Base-by-base conservation (phyloP, 2,113 vertebrate genomes). In the Benitochromis conjunctus region DNA sequence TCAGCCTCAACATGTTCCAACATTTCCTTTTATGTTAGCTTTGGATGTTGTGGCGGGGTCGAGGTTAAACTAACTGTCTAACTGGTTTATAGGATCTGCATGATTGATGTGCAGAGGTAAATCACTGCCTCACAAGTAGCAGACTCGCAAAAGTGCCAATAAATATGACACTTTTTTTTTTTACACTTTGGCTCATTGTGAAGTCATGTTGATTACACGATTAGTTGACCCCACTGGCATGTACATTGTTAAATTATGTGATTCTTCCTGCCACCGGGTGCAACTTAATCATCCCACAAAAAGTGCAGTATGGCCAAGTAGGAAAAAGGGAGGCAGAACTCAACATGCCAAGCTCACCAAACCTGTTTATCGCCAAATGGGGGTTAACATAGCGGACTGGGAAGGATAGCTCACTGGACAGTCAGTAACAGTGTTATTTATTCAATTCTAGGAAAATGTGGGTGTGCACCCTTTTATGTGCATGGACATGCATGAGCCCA, bases 301-400 rank as follows among this genome's bases (percentile, higher is more conserved):
- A n/a, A n/a, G n/a, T n/a, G n/a, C n/a, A n/a, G n/a, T n/a, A n/a
- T n/a, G n/a, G n/a, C n/a, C n/a, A n/a, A n/a, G n/a, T 24, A 71
- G 66, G 3, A 26, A 71, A 46, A 46, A 71, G 21, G 36, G 66
- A 46, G 66, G 13, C 38, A 46, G 21, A 66, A 38, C 60, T 38
- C 31, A n/a, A n/a, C 1, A 9, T 69, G 38, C n/a, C n/a, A 43
- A 69, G 38, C 64, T 43, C 38, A 43, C 64, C 12, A 24, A 69
- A 4, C 2, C 38, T 46, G 66, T 13, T 46, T 26, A 46, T 71
- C 1, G 1, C 66, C 5, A 71, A 69, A 69, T 9, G 38, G 0
- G 24, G n/a, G n/a, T 0, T 24, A 69, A 16, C 14, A 69, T 24
- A 43, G n/a, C 0, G 4, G n/a, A 69, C 36, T 43, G 12, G 36